A percentile compares a stretch with the other conserved stretches of the same genome.
These are phyloP conservation scores for Dinocampus coccinellae DNA, from an alignment of 2,888 invertebrate genomes.

Conservation along the genomic window DNA sequence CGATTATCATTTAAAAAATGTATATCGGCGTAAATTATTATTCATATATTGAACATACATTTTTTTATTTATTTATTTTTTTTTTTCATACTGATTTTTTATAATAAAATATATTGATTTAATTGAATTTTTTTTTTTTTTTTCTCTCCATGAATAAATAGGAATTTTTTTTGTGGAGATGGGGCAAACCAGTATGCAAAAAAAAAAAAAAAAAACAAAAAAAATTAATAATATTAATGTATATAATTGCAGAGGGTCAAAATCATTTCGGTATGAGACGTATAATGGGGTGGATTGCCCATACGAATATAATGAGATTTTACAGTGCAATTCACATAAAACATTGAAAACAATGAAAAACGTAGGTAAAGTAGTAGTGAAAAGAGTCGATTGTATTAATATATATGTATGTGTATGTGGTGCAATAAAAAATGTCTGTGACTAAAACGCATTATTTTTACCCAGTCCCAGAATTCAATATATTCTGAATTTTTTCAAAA, in stretches of 20 bases:
- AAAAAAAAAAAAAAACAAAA: slow-evolving; percentile 36
- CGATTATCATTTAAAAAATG: background rate
- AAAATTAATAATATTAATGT: slow-evolving; percentile 35
- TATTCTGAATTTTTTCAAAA: slow-evolving; percentile 51
- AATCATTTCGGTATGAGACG: slow-evolving; percentile 61
- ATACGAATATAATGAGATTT: slow-evolving; percentile 66
- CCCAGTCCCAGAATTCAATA: slow-evolving; percentile 50
- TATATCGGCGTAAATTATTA: no score
- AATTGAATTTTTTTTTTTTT: slow-evolving; percentile 8
- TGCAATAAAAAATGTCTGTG: slow-evolving; percentile 61
- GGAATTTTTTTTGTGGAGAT: slow-evolving; percentile 20
- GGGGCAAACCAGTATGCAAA: slow-evolving; percentile 22
- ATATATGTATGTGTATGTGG: slow-evolving; percentile 25
- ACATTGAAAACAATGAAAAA: slow-evolving; percentile 62
- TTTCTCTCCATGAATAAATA: slow-evolving; percentile 17
- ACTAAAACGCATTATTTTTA: slow-evolving; percentile 64
- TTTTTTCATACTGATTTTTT: no score
- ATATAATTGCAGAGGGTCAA: slow-evolving; percentile 45
- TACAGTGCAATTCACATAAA: slow-evolving; percentile 66
- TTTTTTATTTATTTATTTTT: no score
- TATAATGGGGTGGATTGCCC: slow-evolving; percentile 63
- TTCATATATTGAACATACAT: no score
- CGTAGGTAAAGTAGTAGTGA: slow-evolving; percentile 44
- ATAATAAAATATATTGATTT: background rate
- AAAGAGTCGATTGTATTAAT: slow-evolving; percentile 7